These are phyloP conservation scores for Ataeniobius toweri DNA, from an alignment of 2,797 vertebrate species.

Conservation along the genomic window DNA sequence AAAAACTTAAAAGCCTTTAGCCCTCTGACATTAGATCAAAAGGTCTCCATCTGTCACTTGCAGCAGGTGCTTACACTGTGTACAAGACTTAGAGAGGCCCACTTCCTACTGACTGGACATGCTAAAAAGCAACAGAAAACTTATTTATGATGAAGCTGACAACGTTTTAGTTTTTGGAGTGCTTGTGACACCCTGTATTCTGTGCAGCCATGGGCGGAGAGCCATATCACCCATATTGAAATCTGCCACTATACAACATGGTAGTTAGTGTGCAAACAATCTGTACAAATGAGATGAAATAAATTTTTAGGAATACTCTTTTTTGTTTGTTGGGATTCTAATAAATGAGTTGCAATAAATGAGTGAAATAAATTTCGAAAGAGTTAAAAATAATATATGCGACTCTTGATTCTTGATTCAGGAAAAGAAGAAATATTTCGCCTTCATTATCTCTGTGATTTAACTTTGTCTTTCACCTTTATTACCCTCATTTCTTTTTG, in stretches of 20 bases:
- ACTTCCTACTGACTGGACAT: neutral
- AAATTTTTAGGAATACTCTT: neutral
- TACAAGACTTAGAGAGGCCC: neutral
- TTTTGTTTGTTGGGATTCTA: neutral
- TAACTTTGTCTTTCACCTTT: slow-evolving; percentile 23
- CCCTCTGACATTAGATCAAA: too few relatives aligned
- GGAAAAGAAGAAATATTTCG: neutral
- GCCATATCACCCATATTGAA: neutral
- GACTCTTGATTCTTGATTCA: neutral
- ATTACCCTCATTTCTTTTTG: slow-evolving; percentile 37
- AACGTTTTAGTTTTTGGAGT: neutral
- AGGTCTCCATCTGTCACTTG: too few relatives aligned
- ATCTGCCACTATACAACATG: neutral
- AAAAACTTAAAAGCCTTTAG: too few relatives aligned
- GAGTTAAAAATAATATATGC: neutral
- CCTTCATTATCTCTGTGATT: slow-evolving; percentile 31
- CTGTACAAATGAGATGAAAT: neutral
- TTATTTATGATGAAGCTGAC: neutral
- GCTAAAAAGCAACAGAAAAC: neutral
- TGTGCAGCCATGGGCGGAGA: neutral
- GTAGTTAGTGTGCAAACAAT: neutral
- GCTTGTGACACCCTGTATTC: neutral
- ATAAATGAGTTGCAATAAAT: neutral
- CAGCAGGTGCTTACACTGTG: too few relatives aligned
- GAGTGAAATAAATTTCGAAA: neutral